Evolutionary conservation across 2,113 vertebrate species (phyloP).

Genomic region (Oplegnathus fasciatus): DNA sequence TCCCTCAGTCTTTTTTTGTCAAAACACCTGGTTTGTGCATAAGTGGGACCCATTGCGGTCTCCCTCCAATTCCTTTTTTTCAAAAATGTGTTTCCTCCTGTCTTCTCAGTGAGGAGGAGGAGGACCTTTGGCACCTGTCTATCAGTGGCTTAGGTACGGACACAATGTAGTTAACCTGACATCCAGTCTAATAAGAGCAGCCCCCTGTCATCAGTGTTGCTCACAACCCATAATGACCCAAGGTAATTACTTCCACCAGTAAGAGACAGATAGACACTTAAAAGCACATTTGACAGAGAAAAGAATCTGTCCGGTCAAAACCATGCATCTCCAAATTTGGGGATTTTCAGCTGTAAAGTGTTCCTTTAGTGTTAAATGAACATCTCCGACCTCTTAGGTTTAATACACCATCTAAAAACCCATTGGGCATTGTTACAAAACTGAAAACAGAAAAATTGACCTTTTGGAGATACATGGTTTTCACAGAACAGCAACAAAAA

Average conservation of each 20-base stretch:
- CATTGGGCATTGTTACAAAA: background rate
- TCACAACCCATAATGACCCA: constrained; percentile 43
- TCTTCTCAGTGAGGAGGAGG: background rate
- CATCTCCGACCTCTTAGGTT: background rate
- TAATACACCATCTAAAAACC: background rate
- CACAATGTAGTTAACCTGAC: constrained; percentile 53
- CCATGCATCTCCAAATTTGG: background rate
- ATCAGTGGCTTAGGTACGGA: constrained; percentile 30
- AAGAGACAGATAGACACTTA: constrained; percentile 15
- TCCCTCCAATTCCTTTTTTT: constrained; percentile 2
- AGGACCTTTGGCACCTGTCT: constrained; percentile 44
- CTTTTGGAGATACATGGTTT: background rate
- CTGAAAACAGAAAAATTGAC: background rate
- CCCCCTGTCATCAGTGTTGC: constrained; percentile 41
- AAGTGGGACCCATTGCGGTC: constrained; percentile 11
- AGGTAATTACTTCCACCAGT: constrained; percentile 64
- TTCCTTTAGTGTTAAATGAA: background rate
- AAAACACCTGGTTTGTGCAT: constrained; percentile 56
- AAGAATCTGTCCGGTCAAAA: constrained; percentile 6
- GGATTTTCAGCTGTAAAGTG: background rate
- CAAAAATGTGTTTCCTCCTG: constrained; percentile 34
- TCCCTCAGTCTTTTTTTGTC: constrained; percentile 39
- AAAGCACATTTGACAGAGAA: constrained; percentile 37
- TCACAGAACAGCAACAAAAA: background rate
- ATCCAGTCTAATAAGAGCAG: constrained; percentile 41